Percentiles rank a stretch among this genome's conserved stretches.
Evolutionary conservation across 2,797 vertebrate genomes (phyloP).

Genomic region (Remorina albescens): DNA sequence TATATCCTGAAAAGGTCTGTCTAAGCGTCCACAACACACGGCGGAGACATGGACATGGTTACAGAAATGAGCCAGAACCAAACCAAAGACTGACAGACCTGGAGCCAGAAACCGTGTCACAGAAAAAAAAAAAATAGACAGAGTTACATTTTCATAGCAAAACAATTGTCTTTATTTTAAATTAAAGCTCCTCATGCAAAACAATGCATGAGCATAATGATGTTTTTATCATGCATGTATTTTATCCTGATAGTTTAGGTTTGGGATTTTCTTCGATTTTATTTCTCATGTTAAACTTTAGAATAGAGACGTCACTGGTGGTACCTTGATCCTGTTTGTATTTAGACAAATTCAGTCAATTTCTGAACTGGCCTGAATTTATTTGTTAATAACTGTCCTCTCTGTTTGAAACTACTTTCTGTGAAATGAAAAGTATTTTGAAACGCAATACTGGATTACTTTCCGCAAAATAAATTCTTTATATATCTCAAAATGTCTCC

Average conservation of each 20-base stretch:
- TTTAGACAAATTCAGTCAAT: not conserved
- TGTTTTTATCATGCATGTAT: not conserved
- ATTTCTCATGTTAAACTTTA: constrained; percentile 27
- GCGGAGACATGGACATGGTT: not conserved
- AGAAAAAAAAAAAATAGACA: not conserved
- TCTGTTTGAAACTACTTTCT: not conserved
- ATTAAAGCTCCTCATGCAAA: constrained; percentile 18
- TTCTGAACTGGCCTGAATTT: not conserved
- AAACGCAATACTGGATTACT: constrained; percentile 24
- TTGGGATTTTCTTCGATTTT: constrained; percentile 36
- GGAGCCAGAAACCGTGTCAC: constrained; percentile 1
- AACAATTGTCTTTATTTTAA: constrained; percentile 4
- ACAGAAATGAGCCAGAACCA: constrained; percentile 23
- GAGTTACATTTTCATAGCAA: not conserved
- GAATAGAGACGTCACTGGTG: constrained; percentile 16
- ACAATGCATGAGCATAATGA: not conserved
- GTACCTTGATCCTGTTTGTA: constrained; percentile 3
- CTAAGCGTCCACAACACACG: constrained; percentile 16
- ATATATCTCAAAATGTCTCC: constrained; percentile 17
- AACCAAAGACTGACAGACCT: constrained; percentile 70
- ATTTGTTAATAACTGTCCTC: not conserved
- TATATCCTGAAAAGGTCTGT: constrained; percentile 28
- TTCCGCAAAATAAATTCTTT: constrained; percentile 59
- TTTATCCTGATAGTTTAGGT: constrained; percentile 27
- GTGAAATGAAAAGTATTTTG: constrained; percentile 19